phyloP scores from a whole-genome alignment of 1,140 invertebrate species.

The Scaptomyza pallida region DNA sequence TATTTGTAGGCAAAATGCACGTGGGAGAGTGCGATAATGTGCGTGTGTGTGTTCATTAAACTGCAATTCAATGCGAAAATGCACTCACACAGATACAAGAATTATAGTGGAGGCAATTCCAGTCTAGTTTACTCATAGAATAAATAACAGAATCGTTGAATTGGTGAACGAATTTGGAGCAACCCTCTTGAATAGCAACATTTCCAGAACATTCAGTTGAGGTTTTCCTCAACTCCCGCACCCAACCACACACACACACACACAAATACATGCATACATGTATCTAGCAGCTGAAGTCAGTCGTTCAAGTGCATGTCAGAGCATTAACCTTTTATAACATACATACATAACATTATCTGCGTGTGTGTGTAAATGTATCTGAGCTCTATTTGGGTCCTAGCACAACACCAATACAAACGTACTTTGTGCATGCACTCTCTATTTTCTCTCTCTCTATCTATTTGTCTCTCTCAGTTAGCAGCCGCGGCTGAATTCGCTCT shows the following conservation, averaged over 20 bases:
- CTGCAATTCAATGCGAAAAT: not conserved
- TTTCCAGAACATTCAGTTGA: conserved; percentile 59
- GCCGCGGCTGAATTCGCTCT: too few relatives aligned
- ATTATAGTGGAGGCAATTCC: not conserved
- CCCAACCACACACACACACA: too few relatives aligned
- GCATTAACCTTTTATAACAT: conserved; percentile 70
- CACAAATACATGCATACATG: conserved; percentile 8
- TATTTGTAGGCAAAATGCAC: conserved; percentile 49
- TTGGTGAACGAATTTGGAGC: too few relatives aligned
- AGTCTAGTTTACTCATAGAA: not conserved
- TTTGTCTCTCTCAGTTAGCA: too few relatives aligned
- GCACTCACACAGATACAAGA: not conserved
- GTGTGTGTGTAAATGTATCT: conserved; percentile 25
- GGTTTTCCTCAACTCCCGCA: not conserved
- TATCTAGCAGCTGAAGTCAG: conserved; percentile 58
- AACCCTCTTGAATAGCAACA: not conserved
- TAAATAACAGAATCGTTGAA: not conserved
- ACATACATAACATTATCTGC: conserved; percentile 13
- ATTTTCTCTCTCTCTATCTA: conserved; percentile 9
- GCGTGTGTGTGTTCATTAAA: not conserved
- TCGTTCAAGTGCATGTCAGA: conserved; percentile 83
- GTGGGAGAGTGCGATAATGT: conserved; percentile 6
- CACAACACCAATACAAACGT: conserved; percentile 55
- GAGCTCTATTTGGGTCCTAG: conserved; percentile 57
- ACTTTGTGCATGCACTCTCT: conserved; percentile 20